Conservation (phyloP, 2,113 vertebrate species). For the Lophius piscatorius region DNA sequence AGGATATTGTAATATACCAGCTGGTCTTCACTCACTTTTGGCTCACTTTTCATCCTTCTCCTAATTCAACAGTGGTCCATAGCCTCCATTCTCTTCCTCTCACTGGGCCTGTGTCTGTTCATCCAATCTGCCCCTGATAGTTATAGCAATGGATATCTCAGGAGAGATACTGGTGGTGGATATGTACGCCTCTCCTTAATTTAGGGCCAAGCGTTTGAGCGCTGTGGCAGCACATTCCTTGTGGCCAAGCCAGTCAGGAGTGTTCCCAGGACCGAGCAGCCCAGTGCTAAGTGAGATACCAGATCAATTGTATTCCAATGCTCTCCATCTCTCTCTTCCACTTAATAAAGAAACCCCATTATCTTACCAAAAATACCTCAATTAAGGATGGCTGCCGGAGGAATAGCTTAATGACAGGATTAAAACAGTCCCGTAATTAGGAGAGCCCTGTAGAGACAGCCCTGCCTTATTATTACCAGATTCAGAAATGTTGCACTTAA, state of each 20-base stretch:
- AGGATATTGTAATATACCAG: constrained; percentile 31
- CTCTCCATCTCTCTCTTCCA: constrained; percentile 63
- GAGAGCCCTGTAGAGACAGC: too few relatives aligned
- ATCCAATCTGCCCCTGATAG: constrained; percentile 80
- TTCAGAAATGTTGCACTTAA: neutral
- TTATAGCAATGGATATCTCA: constrained; percentile 81
- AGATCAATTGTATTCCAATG: constrained; percentile 79
- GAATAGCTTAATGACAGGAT: constrained; percentile 56
- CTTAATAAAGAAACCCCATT: constrained; percentile 63
- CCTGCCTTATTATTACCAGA: constrained; percentile 12
- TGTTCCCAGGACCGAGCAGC: constrained; percentile 75
- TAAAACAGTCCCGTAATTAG: too few relatives aligned
- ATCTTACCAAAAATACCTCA: constrained; percentile 59
- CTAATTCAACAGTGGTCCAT: constrained; percentile 39
- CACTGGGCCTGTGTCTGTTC: constrained; percentile 71
- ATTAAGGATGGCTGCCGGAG: constrained; percentile 37
- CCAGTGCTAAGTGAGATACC: constrained; percentile 81
- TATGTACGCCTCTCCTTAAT: constrained; percentile 78
- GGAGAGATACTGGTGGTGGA: constrained; percentile 76
- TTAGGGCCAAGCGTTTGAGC: constrained; percentile 78
- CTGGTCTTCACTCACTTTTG: constrained; percentile 26
- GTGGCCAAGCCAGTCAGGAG: constrained; percentile 72
- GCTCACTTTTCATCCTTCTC: constrained; percentile 40
- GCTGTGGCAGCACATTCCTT: constrained; percentile 79
- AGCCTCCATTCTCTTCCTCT: constrained; percentile 35